phyloP scores from a whole-genome alignment of 2,113 vertebrate species.

The Indri indri region DNA sequence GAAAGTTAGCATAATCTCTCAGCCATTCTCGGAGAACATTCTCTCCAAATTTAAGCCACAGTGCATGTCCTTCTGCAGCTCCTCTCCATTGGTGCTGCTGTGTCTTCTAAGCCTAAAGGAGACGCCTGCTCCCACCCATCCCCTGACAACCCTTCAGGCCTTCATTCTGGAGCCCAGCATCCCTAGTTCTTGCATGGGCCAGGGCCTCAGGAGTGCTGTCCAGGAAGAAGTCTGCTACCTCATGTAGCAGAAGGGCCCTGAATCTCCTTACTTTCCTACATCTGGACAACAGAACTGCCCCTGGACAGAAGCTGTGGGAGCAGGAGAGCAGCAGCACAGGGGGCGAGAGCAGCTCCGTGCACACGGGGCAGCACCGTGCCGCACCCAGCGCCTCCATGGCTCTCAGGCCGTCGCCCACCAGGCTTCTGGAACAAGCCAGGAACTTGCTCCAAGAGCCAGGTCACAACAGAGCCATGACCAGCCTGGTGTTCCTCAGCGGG shows the following conservation, averaged over 20 bases:
- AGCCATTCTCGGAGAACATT: not conserved
- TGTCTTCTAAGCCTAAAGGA: not conserved
- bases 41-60: not conserved
- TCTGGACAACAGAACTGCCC: conserved; percentile 53
- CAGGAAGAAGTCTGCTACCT: not conserved
- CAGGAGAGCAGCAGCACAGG: conserved; percentile 66
- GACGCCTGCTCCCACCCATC: not conserved
- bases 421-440: conserved; percentile 32
- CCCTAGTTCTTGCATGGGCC: not conserved
- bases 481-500: not conserved
- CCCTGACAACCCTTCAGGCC: not conserved
- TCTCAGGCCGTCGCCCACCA: not conserved
- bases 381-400: conserved; percentile 38
- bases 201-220: not conserved
- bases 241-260: fast-evolving
- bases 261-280: conserved; percentile 61
- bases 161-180: not conserved
- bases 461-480: not conserved
- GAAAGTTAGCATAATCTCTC: not conserved
- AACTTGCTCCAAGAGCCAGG: not conserved
- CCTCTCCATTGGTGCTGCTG: fast-evolving
- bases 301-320: conserved; percentile 63
- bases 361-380: conserved; percentile 26
- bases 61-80: not conserved
- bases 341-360: conserved; percentile 52